Evolutionary conservation across 2,113 vertebrate species (phyloP).

Genomic region (Campylomormyrus tamandua): DNA sequence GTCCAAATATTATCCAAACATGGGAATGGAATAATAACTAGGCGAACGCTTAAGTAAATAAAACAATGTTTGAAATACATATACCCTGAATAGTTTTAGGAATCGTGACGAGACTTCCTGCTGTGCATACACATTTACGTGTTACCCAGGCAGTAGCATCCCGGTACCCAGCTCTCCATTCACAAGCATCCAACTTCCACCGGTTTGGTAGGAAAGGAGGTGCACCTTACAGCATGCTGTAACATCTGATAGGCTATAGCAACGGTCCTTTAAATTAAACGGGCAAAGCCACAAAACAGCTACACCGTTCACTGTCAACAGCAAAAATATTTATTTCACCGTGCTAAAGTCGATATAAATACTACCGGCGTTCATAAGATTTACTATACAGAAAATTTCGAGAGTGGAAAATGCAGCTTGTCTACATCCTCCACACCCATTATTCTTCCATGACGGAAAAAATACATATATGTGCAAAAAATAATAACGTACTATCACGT

Average conservation of each 20-base stretch:
- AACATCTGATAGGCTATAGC: not conserved
- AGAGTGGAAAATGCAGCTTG: conserved; percentile 1
- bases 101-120: not conserved
- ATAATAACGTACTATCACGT: not conserved
- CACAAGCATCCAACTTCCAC: not conserved
- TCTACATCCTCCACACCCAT: conserved; percentile 17
- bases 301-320: not conserved
- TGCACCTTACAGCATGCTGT: not conserved
- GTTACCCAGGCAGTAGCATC: not conserved
- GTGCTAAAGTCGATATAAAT: not conserved
- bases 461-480: not conserved
- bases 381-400: not conserved
- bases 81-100: not conserved
- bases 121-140: not conserved
- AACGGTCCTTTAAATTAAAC: not conserved
- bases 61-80: not conserved
- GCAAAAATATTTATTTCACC: not conserved
- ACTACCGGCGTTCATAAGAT: not conserved
- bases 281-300: not conserved
- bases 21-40: not conserved
- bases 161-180: not conserved
- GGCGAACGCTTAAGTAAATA: not conserved
- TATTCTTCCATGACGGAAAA: not conserved
- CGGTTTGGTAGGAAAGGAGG: not conserved
- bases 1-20: not conserved